Evolutionary conservation across 2,888 invertebrate genomes (phyloP).

Genomic region (Phortica magna): DNA sequence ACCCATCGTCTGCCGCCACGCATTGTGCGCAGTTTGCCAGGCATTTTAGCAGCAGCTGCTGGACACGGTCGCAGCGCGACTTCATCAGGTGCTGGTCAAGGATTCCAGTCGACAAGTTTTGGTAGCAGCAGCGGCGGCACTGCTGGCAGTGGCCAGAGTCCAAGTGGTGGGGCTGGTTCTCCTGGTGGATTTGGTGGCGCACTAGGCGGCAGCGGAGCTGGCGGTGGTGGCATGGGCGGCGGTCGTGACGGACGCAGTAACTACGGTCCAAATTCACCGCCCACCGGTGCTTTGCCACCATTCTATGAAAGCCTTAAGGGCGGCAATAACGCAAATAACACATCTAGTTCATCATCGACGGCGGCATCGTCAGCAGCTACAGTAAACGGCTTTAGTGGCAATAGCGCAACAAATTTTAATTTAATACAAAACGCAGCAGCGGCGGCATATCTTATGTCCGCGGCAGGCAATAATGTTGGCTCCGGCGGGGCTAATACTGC

Average conservation of each 20-base stretch:
- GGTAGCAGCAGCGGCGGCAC: slow-evolving; percentile 63
- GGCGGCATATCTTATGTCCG: slow-evolving; percentile 81
- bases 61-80: slow-evolving; percentile 87
- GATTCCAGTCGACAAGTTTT: slow-evolving; percentile 74
- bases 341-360: slow-evolving; percentile 37
- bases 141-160: slow-evolving; percentile 77
- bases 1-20: slow-evolving; percentile 71
- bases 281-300: slow-evolving; percentile 91
- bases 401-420: slow-evolving; percentile 79
- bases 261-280: slow-evolving; percentile 92
- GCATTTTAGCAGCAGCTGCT: slow-evolving; percentile 86
- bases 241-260: slow-evolving; percentile 91
- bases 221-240: slow-evolving; percentile 86
- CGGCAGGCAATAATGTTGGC: slow-evolving; percentile 79
- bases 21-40: slow-evolving; percentile 80
- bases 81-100: slow-evolving; percentile 78
- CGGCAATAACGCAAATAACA: slow-evolving; percentile 82
- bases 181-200: slow-evolving; percentile 66
- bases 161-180: slow-evolving; percentile 75
- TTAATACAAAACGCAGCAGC: slow-evolving; percentile 82
- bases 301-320: slow-evolving; percentile 92
- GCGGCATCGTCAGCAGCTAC: slow-evolving; percentile 78
- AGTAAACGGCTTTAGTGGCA: slow-evolving; percentile 52
- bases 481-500: slow-evolving; percentile 66
- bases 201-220: slow-evolving; percentile 79